phyloP scores from a whole-genome alignment of 2,113 vertebrate species.

The Tyto alba region DNA sequence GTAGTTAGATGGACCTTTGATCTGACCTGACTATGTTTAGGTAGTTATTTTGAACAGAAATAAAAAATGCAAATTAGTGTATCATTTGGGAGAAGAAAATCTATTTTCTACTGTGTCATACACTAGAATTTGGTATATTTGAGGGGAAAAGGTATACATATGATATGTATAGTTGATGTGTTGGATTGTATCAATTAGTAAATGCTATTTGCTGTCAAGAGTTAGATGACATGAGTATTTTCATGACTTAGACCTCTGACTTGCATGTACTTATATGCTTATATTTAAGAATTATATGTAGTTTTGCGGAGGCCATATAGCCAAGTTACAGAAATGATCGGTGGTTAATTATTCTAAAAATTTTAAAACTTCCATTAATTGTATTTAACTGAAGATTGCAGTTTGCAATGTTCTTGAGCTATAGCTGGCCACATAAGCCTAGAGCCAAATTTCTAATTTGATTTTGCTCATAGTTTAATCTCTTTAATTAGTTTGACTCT shows the following conservation, averaged over 20 bases:
- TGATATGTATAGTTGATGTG: too few species aligned
- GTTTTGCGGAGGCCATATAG: neutral
- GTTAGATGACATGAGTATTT: neutral
- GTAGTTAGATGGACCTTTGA: neutral
- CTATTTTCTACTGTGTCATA: neutral
- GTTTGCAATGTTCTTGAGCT: neutral
- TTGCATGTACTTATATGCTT: neutral
- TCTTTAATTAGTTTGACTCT: slow-evolving; percentile 45
- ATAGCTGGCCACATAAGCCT: neutral
- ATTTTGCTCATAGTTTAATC: slow-evolving; percentile 39
- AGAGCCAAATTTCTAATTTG: slow-evolving; percentile 55
- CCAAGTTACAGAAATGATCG: neutral
- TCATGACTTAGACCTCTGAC: neutral
- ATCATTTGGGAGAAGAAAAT: neutral
- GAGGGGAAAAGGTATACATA: neutral
- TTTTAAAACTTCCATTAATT: neutral
- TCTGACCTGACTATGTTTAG: neutral
- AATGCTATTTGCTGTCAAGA: neutral
- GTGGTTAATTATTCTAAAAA: slow-evolving; percentile 10
- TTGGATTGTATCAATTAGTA: neutral
- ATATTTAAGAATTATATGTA: neutral
- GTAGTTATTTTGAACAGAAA: neutral
- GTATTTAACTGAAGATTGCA: neutral
- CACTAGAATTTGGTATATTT: neutral
- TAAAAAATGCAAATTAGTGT: neutral